A percentile compares a stretch with the other conserved stretches of the same genome.
These are phyloP conservation scores for Pyrocoelia pectoralis DNA, from an alignment of 2,888 invertebrate genomes.

Conservation along the genomic window DNA sequence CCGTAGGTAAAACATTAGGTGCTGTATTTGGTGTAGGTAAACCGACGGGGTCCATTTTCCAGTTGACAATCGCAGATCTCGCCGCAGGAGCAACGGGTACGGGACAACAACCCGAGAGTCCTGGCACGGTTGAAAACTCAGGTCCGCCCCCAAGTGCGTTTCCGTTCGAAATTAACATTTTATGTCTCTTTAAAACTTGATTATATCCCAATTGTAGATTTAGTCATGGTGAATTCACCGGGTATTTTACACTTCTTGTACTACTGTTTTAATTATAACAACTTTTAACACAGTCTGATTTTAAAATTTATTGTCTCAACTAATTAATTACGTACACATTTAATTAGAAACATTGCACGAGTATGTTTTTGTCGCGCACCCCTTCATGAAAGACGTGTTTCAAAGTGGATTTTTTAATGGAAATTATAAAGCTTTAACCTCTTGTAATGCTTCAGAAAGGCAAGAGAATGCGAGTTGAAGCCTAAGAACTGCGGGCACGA, in stretches of 20 bases:
- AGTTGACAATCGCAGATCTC: constrained; percentile 56
- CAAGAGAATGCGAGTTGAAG: constrained; percentile 49
- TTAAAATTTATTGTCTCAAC: no score
- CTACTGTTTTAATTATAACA: no score
- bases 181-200: constrained; percentile 35
- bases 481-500: constrained; percentile 59
- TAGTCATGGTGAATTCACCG: background rate
- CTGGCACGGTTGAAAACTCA: constrained; percentile 59
- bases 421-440: constrained; percentile 10
- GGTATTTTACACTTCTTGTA: background rate
- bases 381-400: background rate
- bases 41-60: constrained; percentile 72
- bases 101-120: constrained; percentile 57
- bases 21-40: constrained; percentile 64
- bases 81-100: constrained; percentile 66
- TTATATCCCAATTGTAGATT: background rate
- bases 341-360: background rate
- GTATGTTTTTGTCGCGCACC: background rate
- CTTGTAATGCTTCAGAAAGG: constrained; percentile 12
- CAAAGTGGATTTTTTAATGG: background rate
- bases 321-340: background rate
- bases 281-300: no score
- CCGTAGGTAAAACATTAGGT: constrained; percentile 59
- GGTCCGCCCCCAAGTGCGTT: constrained; percentile 65
- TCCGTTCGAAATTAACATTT: constrained; percentile 72